Evolutionary conservation across 2,113 vertebrate species (phyloP).

Genomic region (Antennarius striatus): DNA sequence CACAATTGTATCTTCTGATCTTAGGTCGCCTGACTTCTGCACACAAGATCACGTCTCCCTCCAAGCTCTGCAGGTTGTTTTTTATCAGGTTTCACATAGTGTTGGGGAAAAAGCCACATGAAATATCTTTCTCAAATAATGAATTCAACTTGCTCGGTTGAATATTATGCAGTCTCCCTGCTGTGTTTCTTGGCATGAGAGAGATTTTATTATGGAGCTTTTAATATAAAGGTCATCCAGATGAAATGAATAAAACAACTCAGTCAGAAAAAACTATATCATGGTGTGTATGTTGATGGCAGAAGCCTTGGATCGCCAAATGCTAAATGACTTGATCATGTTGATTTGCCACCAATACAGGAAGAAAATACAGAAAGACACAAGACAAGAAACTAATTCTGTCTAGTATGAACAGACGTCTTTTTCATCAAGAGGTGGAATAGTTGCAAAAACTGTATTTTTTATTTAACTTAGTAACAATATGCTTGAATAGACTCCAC

Average conservation of each 20-base stretch:
- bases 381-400: too few relatives aligned
- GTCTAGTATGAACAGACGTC: too few relatives aligned
- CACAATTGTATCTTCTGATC: constrained; percentile 6
- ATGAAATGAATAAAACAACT: constrained; percentile 1
- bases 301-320: constrained; percentile 8
- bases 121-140: constrained; percentile 6
- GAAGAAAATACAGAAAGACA: too few relatives aligned
- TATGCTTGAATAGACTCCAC: too few relatives aligned
- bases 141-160: neutral
- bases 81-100: neutral
- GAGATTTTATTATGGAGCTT: constrained; percentile 13
- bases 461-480: too few relatives aligned
- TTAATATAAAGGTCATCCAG: constrained; percentile 19
- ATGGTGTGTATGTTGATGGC: neutral
- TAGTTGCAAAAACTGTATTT: too few relatives aligned
- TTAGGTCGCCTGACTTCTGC: constrained; percentile 17
- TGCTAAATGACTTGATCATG: neutral
- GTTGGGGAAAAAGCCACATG: constrained; percentile 10
- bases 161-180: neutral
- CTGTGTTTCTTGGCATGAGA: constrained; percentile 10
- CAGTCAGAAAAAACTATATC: neutral
- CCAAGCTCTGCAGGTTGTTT: constrained; percentile 4
- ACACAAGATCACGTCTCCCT: constrained; percentile 3
- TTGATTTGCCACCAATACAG: too few relatives aligned
- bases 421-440: too few relatives aligned